Base-by-base conservation (phyloP, 2,113 vertebrate species). In the Cyanistes caeruleus region DNA sequence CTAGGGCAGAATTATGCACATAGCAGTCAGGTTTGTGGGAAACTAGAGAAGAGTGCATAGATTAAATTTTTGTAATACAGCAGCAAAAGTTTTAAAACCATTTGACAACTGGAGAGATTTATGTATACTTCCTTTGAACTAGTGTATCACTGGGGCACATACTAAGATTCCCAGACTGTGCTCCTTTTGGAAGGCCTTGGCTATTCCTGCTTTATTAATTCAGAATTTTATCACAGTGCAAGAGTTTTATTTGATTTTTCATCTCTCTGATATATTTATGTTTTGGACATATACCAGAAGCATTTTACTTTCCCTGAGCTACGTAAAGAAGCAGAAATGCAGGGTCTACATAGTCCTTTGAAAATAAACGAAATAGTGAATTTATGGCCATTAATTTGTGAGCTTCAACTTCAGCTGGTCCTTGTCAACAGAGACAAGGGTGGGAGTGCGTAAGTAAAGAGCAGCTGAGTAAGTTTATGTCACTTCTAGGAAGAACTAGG, bases 1-100 rank as follows among this genome's bases (percentile, higher is more conserved):
- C 24, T 15, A 19, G 33, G 22, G 16, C 20, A 79, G 73, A 65
- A 77, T 48, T 52, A 20, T 1, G 6, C 2, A 68, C 22, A 10
- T 15, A 62, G 9, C 9, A 56, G 22, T 51, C 30, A 56, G 37
- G 48, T 35, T 70, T 89, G n/a, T 49, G 49, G 14, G 6, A 81
- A 63, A 5, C 0, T 4, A 70, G 33, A 80, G 24, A 30, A 27
- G 41, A 55, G 4, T 28, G 1, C 5, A 24, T 7, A 37, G 15
- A 12, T n/a, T 28, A 56, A 59, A n/a, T 58, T n/a, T 91, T 76
- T 55, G 19, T 62, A 58, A 52, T 20, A 37, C 2, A 24, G 24
- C 5, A 84, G 23, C 15, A 64, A 68, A 87, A 87, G 2, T 7
- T 84, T 78, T 62, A 72, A 81, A 55, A 44, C 10, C 10, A 59